Evolutionary conservation across 2,888 invertebrate genomes (phyloP).

Genomic region (Dusona sp.): DNA sequence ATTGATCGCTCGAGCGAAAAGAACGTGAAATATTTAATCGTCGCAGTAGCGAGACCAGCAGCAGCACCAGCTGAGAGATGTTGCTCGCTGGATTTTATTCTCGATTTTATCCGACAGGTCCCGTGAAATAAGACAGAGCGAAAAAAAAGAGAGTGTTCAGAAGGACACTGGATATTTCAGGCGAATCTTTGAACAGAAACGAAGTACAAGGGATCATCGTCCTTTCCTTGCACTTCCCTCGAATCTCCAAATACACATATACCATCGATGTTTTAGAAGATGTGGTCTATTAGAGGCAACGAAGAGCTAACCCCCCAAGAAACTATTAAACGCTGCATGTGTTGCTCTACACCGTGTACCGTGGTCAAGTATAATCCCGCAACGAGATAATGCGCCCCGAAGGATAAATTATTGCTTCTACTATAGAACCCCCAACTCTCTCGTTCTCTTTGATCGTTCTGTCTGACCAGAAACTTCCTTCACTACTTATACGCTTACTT

Average conservation of each 20-base stretch:
- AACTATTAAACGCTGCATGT: conserved; percentile 76
- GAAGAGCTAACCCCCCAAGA: conserved; percentile 70
- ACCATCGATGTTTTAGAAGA: conserved; percentile 38
- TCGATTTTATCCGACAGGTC: conserved; percentile 60
- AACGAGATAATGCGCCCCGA: conserved; percentile 70
- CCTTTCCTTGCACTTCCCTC: conserved; percentile 51
- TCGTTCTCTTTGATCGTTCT: conserved; percentile 69
- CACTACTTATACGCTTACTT: conserved; percentile 49
- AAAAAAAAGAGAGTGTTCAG: conserved; percentile 38
- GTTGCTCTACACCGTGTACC: conserved; percentile 69
- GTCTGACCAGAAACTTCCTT: conserved; percentile 65
- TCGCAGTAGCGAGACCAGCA: conserved; percentile 45
- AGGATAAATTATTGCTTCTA: conserved; percentile 72
- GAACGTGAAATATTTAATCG: conserved; percentile 65
- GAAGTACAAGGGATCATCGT: conserved; percentile 52
- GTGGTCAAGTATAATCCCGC: conserved; percentile 77
- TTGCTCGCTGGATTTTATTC: conserved; percentile 50
- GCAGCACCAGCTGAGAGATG: conserved; percentile 18
- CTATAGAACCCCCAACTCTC: conserved; percentile 31
- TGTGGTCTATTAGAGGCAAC: conserved; percentile 46
- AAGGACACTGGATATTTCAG: conserved; percentile 64
- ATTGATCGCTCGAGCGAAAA: conserved; percentile 54
- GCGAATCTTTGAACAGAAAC: conserved; percentile 65
- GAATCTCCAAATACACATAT: conserved; percentile 26
- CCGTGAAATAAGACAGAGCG: conserved; percentile 34